Conservation (phyloP, 2,797 vertebrate species). For the Onychomys arenicola region DNA sequence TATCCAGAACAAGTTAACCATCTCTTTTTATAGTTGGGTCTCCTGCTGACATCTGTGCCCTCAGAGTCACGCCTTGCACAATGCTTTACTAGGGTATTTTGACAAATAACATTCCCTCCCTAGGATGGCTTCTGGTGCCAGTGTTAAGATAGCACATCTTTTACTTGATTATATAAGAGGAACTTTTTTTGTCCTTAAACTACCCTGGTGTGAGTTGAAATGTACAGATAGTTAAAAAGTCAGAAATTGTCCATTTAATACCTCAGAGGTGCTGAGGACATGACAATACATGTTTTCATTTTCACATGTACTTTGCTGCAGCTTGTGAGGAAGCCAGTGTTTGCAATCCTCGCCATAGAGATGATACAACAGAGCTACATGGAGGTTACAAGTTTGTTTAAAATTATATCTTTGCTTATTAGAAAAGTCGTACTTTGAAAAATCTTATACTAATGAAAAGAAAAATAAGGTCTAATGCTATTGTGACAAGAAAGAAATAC, state of each 20-base stretch:
- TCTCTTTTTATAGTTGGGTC: constrained; percentile 32
- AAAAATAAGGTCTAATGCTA: not conserved
- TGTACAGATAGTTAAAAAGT: not conserved
- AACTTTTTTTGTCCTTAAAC: constrained; percentile 49
- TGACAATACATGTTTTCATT: not conserved
- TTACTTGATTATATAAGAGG: constrained; percentile 56
- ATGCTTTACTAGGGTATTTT: constrained; percentile 55
- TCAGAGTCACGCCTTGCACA: not conserved
- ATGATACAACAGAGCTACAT: not conserved
- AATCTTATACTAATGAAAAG: not conserved
- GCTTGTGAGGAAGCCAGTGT: not conserved
- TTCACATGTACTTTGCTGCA: not conserved
- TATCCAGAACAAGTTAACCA: constrained; percentile 28
- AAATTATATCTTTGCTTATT: not conserved
- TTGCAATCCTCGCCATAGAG: not conserved
- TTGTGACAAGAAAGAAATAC: not conserved
- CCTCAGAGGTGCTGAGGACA: too few relatives aligned
- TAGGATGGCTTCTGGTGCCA: constrained; percentile 8
- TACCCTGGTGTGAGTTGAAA: constrained; percentile 3
- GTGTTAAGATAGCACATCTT: constrained; percentile 48
- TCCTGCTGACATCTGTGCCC: constrained; percentile 37
- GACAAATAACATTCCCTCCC: constrained; percentile 47
- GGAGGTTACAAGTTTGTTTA: not conserved
- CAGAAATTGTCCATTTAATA: not conserved
- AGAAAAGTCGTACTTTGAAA: not conserved